These are phyloP conservation scores for Kobus ellipsiprymnus DNA, from an alignment of 2,113 vertebrate species.

Conservation along the genomic window DNA sequence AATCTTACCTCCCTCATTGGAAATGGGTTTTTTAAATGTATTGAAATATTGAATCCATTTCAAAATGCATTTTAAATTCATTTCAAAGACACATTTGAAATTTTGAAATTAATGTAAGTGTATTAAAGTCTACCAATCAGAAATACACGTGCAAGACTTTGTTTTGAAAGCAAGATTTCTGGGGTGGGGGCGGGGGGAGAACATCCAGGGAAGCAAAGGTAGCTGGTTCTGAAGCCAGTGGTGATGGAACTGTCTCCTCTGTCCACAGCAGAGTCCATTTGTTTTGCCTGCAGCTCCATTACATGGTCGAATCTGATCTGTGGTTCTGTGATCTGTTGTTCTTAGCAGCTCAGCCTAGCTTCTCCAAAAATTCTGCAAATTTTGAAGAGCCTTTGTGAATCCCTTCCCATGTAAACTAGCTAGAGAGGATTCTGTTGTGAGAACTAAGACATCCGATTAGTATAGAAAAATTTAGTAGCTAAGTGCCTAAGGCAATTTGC, in stretches of 20 bases:
- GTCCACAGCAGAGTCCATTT: not conserved
- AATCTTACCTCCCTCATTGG: not conserved
- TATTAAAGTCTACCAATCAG: not conserved
- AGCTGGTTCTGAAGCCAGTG: not conserved
- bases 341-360: not conserved
- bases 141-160: not conserved
- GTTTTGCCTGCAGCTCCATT: rapidly evolving
- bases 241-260: not conserved
- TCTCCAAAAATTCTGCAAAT: not conserved
- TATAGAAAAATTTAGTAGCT: not conserved
- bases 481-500: not conserved
- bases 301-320: not conserved
- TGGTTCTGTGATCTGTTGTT: not conserved
- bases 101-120: not conserved
- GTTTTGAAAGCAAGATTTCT: not conserved
- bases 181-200: no score
- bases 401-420: not conserved
- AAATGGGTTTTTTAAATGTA: not conserved
- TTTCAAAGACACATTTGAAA: not conserved
- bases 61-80: not conserved
- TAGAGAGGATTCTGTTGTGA: not conserved
- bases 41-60: not conserved
- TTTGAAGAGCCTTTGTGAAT: not conserved
- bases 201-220: not conserved
- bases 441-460: not conserved